phyloP scores from a whole-genome alignment of 2,888 invertebrate species.

The Bugula neritina region DNA sequence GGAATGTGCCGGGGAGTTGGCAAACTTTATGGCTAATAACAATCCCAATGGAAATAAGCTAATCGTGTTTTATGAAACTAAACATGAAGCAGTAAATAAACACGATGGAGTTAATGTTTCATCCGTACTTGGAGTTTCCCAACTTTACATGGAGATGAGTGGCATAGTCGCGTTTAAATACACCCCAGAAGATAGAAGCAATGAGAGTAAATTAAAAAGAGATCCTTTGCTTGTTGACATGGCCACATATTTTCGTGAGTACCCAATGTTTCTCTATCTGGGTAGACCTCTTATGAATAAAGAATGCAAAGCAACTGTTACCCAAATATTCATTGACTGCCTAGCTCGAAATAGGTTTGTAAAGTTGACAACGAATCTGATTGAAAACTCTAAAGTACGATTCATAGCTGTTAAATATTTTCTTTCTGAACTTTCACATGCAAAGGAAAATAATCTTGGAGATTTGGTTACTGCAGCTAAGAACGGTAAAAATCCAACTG shows the following conservation, averaged over 20 bases:
- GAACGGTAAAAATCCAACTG: no score
- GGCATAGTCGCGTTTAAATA: not conserved
- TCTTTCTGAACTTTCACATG: no score
- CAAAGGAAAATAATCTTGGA: no score
- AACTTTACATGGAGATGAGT: not conserved
- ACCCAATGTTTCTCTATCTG: not conserved
- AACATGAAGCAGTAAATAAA: no score
- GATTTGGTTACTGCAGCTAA: no score
- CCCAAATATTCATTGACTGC: not conserved
- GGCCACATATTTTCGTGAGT: not conserved
- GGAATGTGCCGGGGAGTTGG: not conserved
- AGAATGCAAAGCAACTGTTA: not conserved
- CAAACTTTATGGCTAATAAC: not conserved
- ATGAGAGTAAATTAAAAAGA: not conserved
- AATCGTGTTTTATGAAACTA: not conserved
- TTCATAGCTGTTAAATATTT: no score
- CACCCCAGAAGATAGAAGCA: not conserved
- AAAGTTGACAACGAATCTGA: no score
- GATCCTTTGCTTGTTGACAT: not conserved
- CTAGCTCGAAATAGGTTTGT: not conserved
- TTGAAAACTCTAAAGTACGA: no score
- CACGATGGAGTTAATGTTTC: not conserved
- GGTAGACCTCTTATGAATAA: not conserved
- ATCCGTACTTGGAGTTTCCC: not conserved
- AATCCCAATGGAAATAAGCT: not conserved